Base-by-base conservation (phyloP, 1,140 invertebrate species). In the Hydropsyche tenuis region DNA sequence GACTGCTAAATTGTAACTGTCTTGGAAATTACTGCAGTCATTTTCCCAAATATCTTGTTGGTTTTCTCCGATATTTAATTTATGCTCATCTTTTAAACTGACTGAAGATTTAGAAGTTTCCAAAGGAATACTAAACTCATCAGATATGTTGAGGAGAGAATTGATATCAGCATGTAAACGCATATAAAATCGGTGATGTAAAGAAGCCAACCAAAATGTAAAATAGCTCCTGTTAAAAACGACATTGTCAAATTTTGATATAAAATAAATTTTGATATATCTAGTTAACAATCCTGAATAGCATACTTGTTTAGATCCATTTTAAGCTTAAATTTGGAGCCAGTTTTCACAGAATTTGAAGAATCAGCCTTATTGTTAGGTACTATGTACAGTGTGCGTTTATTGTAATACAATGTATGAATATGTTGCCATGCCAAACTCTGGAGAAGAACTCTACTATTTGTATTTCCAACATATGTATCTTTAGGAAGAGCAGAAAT, bases 141-240 rank as follows among this genome's bases (percentile, higher is more conserved):
- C 87, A 25, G 90, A 88, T 75, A 93, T 85, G 70, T 87, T 87
- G 78, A 89, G 88, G 37, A 92, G 85, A 46, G 90, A 91, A 30
- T 89, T 90, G 37, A 90, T 87, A 80, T 92, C 90, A 12, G 89
- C 88, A 77, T 90, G 88, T 25, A 92, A 81, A 79, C 90, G 90
- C 74, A 91, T 84, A 83, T 90, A 93, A 80, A 93, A 90, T 79
- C 91, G 88, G 80, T 92, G 91, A 80, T 93, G 91, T 22, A 92
- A 80, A 1, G 91, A 92, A 9, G 90, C 90, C 30, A 92, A 81
- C 79, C 90, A 90, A 81, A 92, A 92, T 72, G 89, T 89, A 78
- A 90, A 93, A 78, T 89, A 92, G 80, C 90, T 92, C 81, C 88
- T 89, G 79, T 56, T 37, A 9, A 37, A 37, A 37, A 37, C 30